These are phyloP conservation scores for Stomatorhinus ivindoensis DNA, from an alignment of 2,113 vertebrate genomes.

Conservation along the genomic window DNA sequence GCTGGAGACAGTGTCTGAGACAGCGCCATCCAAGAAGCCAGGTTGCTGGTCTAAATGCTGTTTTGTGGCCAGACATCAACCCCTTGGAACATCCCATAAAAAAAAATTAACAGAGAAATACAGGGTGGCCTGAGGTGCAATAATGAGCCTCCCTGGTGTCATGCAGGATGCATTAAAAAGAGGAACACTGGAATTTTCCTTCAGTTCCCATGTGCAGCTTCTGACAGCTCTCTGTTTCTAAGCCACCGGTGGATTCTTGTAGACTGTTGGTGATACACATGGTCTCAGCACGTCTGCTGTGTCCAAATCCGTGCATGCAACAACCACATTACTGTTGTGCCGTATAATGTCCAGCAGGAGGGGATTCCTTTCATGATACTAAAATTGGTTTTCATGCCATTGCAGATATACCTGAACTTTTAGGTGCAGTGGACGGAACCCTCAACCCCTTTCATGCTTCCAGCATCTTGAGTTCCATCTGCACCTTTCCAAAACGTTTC, in stretches of 20 bases:
- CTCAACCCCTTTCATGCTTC: too few species aligned
- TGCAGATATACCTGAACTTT: too few species aligned
- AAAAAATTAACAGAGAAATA: background rate
- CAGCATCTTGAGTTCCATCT: too few species aligned
- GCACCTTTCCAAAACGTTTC: too few species aligned
- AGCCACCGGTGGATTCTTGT: background rate
- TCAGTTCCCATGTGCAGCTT: background rate
- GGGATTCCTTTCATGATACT: too few species aligned
- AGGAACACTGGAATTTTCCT: background rate
- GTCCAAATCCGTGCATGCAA: too few species aligned
- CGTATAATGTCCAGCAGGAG: too few species aligned
- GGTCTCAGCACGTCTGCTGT: too few species aligned
- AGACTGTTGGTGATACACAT: too few species aligned
- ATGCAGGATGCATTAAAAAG: background rate
- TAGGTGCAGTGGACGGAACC: too few species aligned
- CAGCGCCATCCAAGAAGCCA: background rate
- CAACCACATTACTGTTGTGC: too few species aligned
- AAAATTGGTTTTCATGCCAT: too few species aligned
- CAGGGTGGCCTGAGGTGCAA: background rate
- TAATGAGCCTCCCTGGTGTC: background rate
- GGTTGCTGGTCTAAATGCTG: background rate
- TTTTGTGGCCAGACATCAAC: background rate
- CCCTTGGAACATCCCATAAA: background rate
- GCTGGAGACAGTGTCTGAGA: background rate
- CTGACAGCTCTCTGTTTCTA: background rate